Base-by-base conservation (phyloP, 2,797 vertebrate species). In the Pampus argenteus region DNA sequence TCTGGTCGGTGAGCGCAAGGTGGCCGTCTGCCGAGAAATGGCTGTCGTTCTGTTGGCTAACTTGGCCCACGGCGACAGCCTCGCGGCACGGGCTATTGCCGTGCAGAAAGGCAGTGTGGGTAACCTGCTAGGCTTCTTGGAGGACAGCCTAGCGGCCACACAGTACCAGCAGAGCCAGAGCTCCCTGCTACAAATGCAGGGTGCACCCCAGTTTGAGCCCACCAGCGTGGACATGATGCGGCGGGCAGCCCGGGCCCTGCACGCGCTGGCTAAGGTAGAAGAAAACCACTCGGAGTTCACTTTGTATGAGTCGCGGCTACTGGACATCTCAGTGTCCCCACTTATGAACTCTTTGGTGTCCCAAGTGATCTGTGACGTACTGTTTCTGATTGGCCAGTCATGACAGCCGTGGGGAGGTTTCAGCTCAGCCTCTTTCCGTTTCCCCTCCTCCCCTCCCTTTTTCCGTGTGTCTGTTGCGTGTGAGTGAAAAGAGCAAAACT, bases 221-320 rank as follows among this genome's bases (percentile, higher is more conserved):
- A 97, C 97, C 47, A 99, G 98, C 48, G 96, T 98, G 95, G 98
- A 99, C 97, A 99, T 99, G 98, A 99, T 99, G 98, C 96, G 97
- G 88, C 95, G 98, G 87, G 98, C 98, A 3, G 98, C 98, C 44
- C 96, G 97, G 28, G 98, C 98, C 6, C 94, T 99, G 92, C 96
- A 98, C 26, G 98, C 98, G 82, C 94, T 99, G 87, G 98, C 98
- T 76, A 97, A 96, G 93, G 96, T 99, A 91, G 98, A 99, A 79
- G 97, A 99, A 91, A 99, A 99, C 96, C 98, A 97, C 96, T 95
- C 96, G 0, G 98, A 99, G 95, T 99, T 99, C 95, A 99, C 97
- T 51, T 93, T 99, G 90, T 98, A 98, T 34, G 98, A 99, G 93
- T 97, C 97, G 55, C 95, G 98, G 94, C 96, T 99, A 91, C 96